phyloP scores from a whole-genome alignment of 2,888 invertebrate genomes.

The Sepioteuthis lessoniana region DNA sequence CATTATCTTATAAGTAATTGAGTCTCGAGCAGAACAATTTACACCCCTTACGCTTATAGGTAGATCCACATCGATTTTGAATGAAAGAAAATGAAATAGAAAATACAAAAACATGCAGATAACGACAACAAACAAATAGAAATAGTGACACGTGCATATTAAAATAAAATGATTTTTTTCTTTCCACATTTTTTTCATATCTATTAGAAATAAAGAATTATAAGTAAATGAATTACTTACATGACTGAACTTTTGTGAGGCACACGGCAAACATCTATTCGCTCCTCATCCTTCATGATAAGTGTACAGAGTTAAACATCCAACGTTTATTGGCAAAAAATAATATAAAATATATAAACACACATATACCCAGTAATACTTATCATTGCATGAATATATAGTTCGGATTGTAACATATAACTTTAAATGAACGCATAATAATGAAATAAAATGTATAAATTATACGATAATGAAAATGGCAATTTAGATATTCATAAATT shows the following conservation, averaged over 20 bases:
- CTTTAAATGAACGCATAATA: neutral
- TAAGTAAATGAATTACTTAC: neutral
- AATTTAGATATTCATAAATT: neutral
- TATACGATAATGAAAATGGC: neutral
- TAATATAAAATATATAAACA: neutral
- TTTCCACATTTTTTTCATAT: neutral
- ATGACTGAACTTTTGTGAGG: slow-evolving; percentile 15
- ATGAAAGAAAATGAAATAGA: neutral
- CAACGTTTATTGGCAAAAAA: neutral
- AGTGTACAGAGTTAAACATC: neutral
- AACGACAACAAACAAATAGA: neutral
- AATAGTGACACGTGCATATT: neutral
- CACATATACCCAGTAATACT: neutral
- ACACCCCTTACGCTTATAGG: neutral
- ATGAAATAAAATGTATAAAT: neutral
- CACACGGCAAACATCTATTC: neutral
- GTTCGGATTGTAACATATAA: neutral
- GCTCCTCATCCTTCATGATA: neutral
- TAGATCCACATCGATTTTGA: neutral
- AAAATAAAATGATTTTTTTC: neutral
- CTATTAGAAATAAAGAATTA: neutral
- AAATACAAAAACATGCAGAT: neutral
- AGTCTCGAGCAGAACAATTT: too few relatives aligned
- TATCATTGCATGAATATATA: neutral
- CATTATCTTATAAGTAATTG: too few relatives aligned